Evolutionary conservation across 2,113 vertebrate genomes (phyloP).

Genomic region (Macquaria ambigua): DNA sequence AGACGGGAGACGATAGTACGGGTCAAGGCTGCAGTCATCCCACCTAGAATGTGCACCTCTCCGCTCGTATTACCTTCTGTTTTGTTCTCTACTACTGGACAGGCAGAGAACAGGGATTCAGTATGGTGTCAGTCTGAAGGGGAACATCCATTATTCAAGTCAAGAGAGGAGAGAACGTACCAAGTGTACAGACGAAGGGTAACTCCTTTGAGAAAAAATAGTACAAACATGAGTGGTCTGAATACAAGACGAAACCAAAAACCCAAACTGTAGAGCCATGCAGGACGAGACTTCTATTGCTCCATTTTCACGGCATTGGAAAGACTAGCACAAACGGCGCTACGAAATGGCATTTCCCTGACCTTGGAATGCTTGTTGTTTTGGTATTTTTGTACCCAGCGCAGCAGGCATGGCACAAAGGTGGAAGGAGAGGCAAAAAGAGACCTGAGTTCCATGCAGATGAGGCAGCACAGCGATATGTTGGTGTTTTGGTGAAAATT

Average conservation of each 20-base stretch:
- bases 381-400: conserved; percentile 18
- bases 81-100: conserved; percentile 55
- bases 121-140: conserved; percentile 61
- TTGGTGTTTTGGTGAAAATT: neutral
- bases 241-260: neutral
- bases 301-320: conserved; percentile 1
- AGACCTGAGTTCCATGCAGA: conserved; percentile 14
- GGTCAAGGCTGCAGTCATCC: conserved; percentile 63
- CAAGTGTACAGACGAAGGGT: conserved; percentile 40
- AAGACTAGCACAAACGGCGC: neutral
- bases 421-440: conserved; percentile 21
- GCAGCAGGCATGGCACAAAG: conserved; percentile 9
- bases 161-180: conserved; percentile 58
- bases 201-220: conserved; percentile 37
- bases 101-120: conserved; percentile 62
- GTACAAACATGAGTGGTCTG: conserved; percentile 41
- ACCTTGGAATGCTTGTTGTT: conserved; percentile 38
- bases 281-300: neutral
- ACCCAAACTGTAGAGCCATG: neutral
- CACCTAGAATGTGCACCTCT: conserved; percentile 55
- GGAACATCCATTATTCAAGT: conserved; percentile 75
- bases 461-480: neutral
- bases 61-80: conserved; percentile 67
- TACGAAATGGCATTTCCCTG: conserved; percentile 5
- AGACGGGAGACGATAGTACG: conserved; percentile 30